These are phyloP conservation scores for Pyrochroa serraticornis DNA, from an alignment of 2,888 invertebrate genomes.

Conservation along the genomic window DNA sequence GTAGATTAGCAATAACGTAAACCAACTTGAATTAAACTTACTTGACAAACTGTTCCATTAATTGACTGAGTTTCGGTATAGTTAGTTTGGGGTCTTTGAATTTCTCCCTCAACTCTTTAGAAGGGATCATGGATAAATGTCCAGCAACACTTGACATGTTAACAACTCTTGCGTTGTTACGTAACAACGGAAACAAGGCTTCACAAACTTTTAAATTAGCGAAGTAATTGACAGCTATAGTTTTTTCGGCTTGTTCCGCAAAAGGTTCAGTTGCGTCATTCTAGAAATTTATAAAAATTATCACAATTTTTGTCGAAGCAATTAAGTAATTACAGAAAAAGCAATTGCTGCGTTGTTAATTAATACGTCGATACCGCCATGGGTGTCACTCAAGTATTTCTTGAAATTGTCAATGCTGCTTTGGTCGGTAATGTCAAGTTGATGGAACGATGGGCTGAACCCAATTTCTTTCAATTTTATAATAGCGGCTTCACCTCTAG, in stretches of 20 bases:
- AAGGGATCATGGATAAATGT: slow-evolving; percentile 66
- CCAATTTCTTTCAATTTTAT: slow-evolving; percentile 63
- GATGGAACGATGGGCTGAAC: slow-evolving; percentile 66
- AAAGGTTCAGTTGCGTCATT: slow-evolving; percentile 66
- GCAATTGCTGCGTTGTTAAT: slow-evolving; percentile 80
- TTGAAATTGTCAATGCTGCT: slow-evolving; percentile 65
- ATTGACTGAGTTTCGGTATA: slow-evolving; percentile 63
- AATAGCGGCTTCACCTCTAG: slow-evolving; percentile 65
- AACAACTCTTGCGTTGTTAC: slow-evolving; percentile 73
- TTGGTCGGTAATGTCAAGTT: slow-evolving; percentile 69
- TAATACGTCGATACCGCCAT: slow-evolving; percentile 74
- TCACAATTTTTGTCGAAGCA: not conserved
- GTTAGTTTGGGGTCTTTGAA: slow-evolving; percentile 64
- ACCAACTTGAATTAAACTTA: slow-evolving; percentile 51
- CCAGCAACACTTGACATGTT: slow-evolving; percentile 77
- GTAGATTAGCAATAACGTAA: not conserved
- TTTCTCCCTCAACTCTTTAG: slow-evolving; percentile 61
- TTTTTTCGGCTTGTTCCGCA: slow-evolving; percentile 71
- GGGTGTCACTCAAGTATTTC: slow-evolving; percentile 64
- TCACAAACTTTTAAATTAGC: slow-evolving; percentile 68
- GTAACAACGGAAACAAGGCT: slow-evolving; percentile 72
- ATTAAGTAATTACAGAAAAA: slow-evolving; percentile 59
- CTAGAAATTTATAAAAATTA: slow-evolving; percentile 41
- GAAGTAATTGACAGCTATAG: slow-evolving; percentile 73
- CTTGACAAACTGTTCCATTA: slow-evolving; percentile 73